Base-by-base conservation (phyloP, 2,888 invertebrate genomes). In the Lucinisca nassula region DNA sequence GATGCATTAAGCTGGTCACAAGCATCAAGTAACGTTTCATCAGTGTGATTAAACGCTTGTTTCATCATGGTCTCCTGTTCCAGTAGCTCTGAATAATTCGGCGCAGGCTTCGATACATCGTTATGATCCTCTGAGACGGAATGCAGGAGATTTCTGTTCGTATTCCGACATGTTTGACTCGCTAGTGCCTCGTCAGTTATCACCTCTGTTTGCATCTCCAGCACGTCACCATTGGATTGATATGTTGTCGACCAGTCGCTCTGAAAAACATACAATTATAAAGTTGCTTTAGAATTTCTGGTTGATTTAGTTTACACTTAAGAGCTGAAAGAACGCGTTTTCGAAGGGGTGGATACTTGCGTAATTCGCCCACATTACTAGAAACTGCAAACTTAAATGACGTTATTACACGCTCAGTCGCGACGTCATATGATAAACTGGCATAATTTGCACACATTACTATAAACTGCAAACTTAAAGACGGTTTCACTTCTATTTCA, bases 191-290 rank as follows among this genome's bases (percentile, higher is more conserved):
- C 61, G 21, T 67, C 67, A 35, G 67, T n/a, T 3, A 35, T 12
- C 1, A 67, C 67, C 21, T 67, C 67, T 14, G 67, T 67, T 35
- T 67, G 67, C 67, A 67, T 67, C 35, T 67, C 67, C 35, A 67
- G 35, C 10, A 67, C 67, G 21, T 67, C 67, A 30, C 67, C 67
- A 35, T 67, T 67, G 1, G 67, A 67, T 35, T 67, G 67, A 35
- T 67, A 67, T 8, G 67, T 67, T 14, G 67, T 67, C 24, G 67
- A 67, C 67, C 67, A 67, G 3, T 67, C 67, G 35, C 30, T 67
- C 67, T 67, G 67, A 32, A 67, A 67, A 1, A n/a, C n/a, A n/a
- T n/a, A n/a, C n/a, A n/a, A n/a, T n/a, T n/a, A n/a, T n/a, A n/a
- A n/a, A n/a, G n/a, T n/a, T n/a, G n/a, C n/a, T n/a, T n/a, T n/a